Conservation (phyloP, 2,113 vertebrate genomes). For the Thalassoma bifasciatum region DNA sequence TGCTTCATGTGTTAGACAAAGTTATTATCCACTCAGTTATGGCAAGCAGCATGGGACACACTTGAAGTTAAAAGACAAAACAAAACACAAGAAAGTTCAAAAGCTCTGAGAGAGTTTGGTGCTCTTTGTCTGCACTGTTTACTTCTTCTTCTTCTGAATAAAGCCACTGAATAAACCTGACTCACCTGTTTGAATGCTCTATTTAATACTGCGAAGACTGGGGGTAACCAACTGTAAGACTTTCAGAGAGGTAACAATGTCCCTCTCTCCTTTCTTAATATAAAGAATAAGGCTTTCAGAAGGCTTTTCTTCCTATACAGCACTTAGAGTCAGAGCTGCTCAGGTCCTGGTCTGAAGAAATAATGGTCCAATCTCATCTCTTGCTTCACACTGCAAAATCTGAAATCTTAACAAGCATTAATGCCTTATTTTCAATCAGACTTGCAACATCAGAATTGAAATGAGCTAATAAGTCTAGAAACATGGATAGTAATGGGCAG, state of each 20-base stretch:
- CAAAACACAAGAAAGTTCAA: constrained; percentile 8
- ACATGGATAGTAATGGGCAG: too few species aligned
- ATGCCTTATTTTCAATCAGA: too few species aligned
- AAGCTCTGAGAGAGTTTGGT: neutral
- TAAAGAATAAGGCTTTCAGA: too few species aligned
- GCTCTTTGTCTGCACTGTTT: neutral
- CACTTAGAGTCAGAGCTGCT: too few species aligned
- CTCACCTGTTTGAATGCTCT: neutral
- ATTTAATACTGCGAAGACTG: neutral
- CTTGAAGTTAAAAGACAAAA: neutral
- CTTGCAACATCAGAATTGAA: too few species aligned
- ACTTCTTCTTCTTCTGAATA: neutral
- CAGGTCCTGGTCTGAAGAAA: too few species aligned
- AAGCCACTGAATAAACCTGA: neutral
- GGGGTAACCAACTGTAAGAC: neutral
- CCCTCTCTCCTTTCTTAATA: too few species aligned
- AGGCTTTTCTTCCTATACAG: too few species aligned
- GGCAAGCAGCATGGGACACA: constrained; percentile 4
- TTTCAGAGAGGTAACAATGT: neutral
- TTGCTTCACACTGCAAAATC: too few species aligned
- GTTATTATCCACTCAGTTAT: constrained; percentile 36
- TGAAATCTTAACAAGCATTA: too few species aligned
- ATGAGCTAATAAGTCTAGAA: too few species aligned
- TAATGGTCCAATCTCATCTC: too few species aligned
- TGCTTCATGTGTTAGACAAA: constrained; percentile 27